Evolutionary conservation across 2,888 invertebrate species (phyloP).

Genomic region (Stegophylla sp.): DNA sequence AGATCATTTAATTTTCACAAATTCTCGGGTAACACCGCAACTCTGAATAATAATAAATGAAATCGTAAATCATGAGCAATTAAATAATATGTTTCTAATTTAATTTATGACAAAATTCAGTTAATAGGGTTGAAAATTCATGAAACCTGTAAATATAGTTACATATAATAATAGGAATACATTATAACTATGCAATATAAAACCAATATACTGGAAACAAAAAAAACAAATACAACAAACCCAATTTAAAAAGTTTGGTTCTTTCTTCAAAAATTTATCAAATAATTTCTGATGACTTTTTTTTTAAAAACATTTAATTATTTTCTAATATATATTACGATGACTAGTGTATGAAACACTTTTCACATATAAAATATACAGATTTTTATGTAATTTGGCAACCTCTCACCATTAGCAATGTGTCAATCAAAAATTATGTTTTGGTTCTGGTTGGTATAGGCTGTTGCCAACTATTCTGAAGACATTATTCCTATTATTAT

Average conservation of each 20-base stretch:
- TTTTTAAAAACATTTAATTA: neutral
- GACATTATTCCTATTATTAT: conserved; percentile 29
- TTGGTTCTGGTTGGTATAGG: conserved; percentile 49
- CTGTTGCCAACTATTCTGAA: conserved; percentile 48
- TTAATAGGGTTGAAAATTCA: no score
- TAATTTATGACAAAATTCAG: no score
- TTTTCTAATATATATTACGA: neutral
- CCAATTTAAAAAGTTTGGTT: neutral
- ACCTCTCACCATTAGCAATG: conserved; percentile 51
- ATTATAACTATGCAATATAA: no score
- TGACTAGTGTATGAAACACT: neutral
- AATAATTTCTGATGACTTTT: neutral
- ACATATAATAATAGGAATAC: no score
- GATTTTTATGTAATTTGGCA: conserved; percentile 30
- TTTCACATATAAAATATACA: conserved; percentile 13
- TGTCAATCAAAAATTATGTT: conserved; percentile 58
- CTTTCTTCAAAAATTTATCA: neutral
- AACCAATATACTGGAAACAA: no score
- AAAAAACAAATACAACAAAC: no score
- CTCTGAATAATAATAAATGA: no score
- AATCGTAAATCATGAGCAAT: no score
- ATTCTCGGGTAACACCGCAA: no score
- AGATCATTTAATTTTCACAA: neutral
- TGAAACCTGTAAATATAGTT: no score
- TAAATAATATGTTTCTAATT: no score